Conservation (phyloP, 1,140 invertebrate genomes). For the Caligus rogercresseyi region DNA sequence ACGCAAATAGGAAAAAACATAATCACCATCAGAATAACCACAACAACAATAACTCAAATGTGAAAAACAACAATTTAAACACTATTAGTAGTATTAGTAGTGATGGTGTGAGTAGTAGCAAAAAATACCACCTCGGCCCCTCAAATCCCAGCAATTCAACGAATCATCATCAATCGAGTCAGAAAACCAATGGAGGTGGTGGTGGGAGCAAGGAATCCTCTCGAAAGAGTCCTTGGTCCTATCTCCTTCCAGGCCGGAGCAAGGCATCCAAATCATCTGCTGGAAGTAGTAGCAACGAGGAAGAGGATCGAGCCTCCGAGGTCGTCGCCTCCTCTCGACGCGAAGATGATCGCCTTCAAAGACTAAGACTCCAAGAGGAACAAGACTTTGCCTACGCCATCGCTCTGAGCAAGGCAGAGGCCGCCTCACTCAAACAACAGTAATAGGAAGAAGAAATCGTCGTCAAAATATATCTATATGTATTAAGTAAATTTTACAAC, state of each 20-base stretch:
- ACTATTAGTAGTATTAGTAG: background rate
- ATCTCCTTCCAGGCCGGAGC: background rate
- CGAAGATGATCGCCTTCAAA: background rate
- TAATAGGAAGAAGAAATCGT: background rate
- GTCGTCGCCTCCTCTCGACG: background rate
- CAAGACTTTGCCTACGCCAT: conserved; percentile 19
- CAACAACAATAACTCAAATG: background rate
- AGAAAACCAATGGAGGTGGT: background rate
- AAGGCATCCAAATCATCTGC: background rate
- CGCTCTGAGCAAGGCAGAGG: conserved; percentile 19
- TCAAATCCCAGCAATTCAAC: background rate
- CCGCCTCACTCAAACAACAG: conserved; percentile 11
- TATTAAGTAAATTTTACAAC: too few relatives aligned
- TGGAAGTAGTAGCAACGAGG: background rate
- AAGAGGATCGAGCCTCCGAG: background rate
- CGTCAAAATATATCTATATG: background rate
- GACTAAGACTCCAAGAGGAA: conserved; percentile 13
- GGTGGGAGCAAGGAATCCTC: background rate
- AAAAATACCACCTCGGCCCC: too few relatives aligned
- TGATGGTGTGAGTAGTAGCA: too few relatives aligned
- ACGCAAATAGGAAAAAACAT: too few relatives aligned
- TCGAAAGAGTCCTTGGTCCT: background rate
- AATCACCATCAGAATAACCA: background rate
- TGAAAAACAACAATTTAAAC: background rate
- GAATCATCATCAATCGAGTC: background rate